Conservation (phyloP, 2,113 vertebrate genomes). For the Tor tambroides region DNA sequence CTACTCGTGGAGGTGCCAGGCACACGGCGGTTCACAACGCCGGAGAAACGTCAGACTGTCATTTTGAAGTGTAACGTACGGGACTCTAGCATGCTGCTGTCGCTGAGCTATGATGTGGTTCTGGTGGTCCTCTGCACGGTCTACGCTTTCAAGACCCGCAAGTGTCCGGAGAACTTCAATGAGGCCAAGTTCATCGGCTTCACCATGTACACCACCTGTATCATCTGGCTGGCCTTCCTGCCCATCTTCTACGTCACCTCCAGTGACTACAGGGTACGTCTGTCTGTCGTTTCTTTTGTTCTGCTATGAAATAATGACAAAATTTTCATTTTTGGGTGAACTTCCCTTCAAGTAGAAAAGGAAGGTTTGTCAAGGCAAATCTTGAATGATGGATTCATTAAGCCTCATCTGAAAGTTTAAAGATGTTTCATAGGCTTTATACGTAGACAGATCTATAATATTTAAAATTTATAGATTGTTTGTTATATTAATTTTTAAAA, state of each 20-base stretch:
- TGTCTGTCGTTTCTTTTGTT: background rate
- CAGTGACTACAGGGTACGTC: conserved; percentile 97
- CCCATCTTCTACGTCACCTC: conserved; percentile 99
- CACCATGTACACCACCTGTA: conserved; percentile 99
- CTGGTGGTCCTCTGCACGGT: conserved; percentile 97
- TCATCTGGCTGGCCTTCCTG: conserved; percentile 99
- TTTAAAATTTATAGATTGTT: background rate
- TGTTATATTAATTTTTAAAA: background rate
- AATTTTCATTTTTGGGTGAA: background rate
- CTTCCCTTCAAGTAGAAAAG: background rate
- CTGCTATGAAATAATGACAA: background rate
- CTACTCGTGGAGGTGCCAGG: conserved; percentile 93
- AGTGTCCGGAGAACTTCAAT: conserved; percentile 99
- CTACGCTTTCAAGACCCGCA: conserved; percentile 99
- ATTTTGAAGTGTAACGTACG: conserved; percentile 97
- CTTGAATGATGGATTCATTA: background rate
- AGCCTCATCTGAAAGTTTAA: background rate
- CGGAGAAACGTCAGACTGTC: conserved; percentile 94
- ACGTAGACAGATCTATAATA: background rate
- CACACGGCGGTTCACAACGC: conserved; percentile 88
- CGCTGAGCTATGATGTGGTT: conserved; percentile 92
- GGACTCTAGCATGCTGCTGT: conserved; percentile 97
- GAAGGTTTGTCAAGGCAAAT: background rate
- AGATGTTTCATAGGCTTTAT: background rate
- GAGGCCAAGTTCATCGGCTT: conserved; percentile 99